Base-by-base conservation (phyloP, 2,113 vertebrate species). In the Macheiramphus alcinus region DNA sequence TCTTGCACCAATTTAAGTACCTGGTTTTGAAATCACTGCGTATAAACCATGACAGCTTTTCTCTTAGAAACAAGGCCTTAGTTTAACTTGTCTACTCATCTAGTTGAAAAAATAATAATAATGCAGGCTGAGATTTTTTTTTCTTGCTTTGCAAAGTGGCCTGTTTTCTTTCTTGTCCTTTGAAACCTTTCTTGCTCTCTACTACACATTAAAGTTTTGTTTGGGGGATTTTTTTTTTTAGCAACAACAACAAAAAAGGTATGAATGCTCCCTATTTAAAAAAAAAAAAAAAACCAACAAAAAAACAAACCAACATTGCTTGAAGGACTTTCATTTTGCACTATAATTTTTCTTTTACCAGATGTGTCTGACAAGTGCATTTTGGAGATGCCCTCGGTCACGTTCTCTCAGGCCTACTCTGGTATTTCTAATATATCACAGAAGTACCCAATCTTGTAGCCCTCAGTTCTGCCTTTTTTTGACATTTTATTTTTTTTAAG, bases 401-500 rank as follows among this genome's bases (percentile, higher is more conserved):
- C 98, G 88, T 98, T 98, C 98, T 98, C 98, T 98, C 98, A 98
- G 98, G 98, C 98, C 98, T 98, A 98, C 98, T 98, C 98, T 98
- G 98, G 98, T 98, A 98, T 98, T 98, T 98, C 98, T 98, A 98
- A 97, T 98, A 98, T 98, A 98, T 98, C 98, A 97, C 98, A 97
- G 98, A 98, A 98, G 98, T 98, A 98, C 98, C 98, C 98, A 98
- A 97, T 98, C 98, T 98, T 98, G 98, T 98, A 98, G 98, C 98
- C 98, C 98, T 98, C 96, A 97, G 98, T 98, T 98, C 98, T 98
- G 98, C 98, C 98, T 98, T 98, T 98, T 98, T 98, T 98, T 98
- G 98, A 98, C 97, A 97, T 98, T 98, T 98, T 98, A 98, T 98
- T 98, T 99, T 99, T 98, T 98, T 99, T 98, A 99, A 98, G 97